Evolutionary conservation across 2,888 invertebrate species (phyloP).

Genomic region (Ethmia dodecea): DNA sequence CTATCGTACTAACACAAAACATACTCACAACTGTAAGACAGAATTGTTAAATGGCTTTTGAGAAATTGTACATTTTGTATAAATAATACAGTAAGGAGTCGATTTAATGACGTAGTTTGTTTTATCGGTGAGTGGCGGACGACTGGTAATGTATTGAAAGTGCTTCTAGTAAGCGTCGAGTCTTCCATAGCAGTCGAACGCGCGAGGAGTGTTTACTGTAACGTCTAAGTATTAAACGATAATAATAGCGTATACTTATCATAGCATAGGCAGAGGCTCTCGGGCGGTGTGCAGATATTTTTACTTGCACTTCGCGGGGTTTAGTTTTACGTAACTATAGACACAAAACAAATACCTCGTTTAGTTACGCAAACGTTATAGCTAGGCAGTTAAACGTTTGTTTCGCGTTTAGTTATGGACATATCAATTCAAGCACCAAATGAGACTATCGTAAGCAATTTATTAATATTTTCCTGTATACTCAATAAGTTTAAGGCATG

Average conservation of each 20-base stretch:
- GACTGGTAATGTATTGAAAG: conserved; percentile 68
- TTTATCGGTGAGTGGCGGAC: conserved; percentile 57
- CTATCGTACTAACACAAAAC: conserved; percentile 28
- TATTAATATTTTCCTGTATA: conserved; percentile 47
- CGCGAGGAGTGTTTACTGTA: conserved; percentile 64
- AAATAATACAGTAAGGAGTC: conserved; percentile 71
- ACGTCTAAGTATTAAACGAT: conserved; percentile 74
- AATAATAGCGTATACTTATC: conserved; percentile 73
- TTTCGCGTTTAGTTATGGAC: conserved; percentile 71
- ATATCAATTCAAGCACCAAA: conserved; percentile 77
- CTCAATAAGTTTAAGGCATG: conserved; percentile 18
- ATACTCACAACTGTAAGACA: conserved; percentile 36
- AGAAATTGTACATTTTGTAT: conserved; percentile 74
- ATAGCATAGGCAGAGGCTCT: conserved; percentile 59
- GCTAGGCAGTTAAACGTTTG: conserved; percentile 64
- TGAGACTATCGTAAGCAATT: conserved; percentile 70
- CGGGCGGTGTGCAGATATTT: conserved; percentile 46
- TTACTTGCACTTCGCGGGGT: conserved; percentile 54
- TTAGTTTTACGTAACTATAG: conserved; percentile 50
- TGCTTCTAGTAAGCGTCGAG: conserved; percentile 74
- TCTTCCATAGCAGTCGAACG: conserved; percentile 76
- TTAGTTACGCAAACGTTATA: conserved; percentile 66
- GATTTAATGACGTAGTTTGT: conserved; percentile 59
- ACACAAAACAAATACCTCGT: conserved; percentile 74
- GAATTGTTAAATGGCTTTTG: conserved; percentile 55